Evolutionary conservation across 2,113 vertebrate genomes (phyloP).

Genomic region (Boulengeromyrus knoepffleri): DNA sequence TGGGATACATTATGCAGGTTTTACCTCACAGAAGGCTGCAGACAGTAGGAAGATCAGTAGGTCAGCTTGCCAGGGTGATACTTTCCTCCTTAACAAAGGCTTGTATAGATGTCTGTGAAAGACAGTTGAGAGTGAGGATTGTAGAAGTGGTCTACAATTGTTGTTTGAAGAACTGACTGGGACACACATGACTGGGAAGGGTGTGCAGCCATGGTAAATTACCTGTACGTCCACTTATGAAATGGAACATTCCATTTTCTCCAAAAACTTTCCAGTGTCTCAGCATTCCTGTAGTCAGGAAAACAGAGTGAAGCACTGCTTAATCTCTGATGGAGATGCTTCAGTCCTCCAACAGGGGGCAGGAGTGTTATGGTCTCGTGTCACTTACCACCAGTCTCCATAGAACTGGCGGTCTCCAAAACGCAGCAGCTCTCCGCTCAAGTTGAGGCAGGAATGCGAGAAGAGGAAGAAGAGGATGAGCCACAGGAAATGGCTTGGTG

Average conservation of each 20-base stretch:
- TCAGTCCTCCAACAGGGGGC: neutral
- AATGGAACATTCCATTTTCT: constrained; percentile 35
- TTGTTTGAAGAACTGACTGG: neutral
- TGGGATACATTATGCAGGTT: neutral
- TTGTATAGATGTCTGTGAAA: constrained; percentile 34
- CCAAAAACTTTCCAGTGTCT: constrained; percentile 38
- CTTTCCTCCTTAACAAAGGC: constrained; percentile 27
- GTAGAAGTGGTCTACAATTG: neutral
- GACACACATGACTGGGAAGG: neutral
- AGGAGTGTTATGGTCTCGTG: neutral
- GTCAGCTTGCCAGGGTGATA: constrained; percentile 32
- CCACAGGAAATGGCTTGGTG: constrained; percentile 49
- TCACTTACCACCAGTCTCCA: constrained; percentile 37
- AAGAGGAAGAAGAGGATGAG: constrained; percentile 48
- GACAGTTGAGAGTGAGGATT: neutral
- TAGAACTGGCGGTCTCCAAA: constrained; percentile 52
- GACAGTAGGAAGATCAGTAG: constrained; percentile 43
- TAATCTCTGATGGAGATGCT: neutral
- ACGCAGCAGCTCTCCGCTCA: constrained; percentile 43
- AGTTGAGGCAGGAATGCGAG: constrained; percentile 43
- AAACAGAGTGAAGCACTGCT: neutral
- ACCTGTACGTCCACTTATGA: constrained; percentile 41
- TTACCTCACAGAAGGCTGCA: constrained; percentile 47
- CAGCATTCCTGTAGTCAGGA: constrained; percentile 37
- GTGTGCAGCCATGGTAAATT: neutral